These are phyloP conservation scores for Iguana delicatissima DNA, from an alignment of 2,797 vertebrate species.

Conservation along the genomic window DNA sequence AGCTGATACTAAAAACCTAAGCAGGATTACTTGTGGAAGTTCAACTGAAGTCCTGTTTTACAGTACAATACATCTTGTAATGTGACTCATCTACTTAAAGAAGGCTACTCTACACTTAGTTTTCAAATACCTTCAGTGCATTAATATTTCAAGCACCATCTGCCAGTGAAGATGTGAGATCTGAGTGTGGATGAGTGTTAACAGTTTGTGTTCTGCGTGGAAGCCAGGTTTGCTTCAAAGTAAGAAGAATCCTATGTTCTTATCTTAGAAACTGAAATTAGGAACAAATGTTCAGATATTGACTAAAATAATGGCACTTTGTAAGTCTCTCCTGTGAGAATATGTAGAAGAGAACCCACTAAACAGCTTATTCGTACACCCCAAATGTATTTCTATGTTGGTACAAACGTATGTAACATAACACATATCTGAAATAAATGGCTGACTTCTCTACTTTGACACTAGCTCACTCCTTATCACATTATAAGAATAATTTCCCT, in stretches of 20 bases:
- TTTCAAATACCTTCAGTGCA: background rate
- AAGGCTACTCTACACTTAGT: background rate
- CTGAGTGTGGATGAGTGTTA: background rate
- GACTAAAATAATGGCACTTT: background rate
- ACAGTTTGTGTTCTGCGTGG: background rate
- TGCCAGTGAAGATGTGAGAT: background rate
- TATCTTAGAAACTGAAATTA: background rate
- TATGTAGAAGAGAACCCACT: background rate
- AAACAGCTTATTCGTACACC: background rate
- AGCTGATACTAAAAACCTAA: background rate
- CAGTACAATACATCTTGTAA: background rate
- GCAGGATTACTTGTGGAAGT: background rate
- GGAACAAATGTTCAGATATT: background rate
- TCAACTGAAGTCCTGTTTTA: background rate
- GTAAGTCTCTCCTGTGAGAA: background rate
- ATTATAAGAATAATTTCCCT: background rate
- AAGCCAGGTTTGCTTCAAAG: background rate
- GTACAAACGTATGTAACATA: background rate
- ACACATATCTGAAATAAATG: background rate
- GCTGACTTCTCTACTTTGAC: background rate
- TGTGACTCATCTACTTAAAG: background rate
- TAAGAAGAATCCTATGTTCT: background rate
- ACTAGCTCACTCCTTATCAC: background rate
- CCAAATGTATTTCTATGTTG: background rate
- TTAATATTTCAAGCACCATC: background rate